Percentiles rank a stretch among this genome's conserved stretches.
Evolutionary conservation across 92 coral and sea anemone genomes (phyloP).

Genomic region (Epizoanthus stellaris): DNA sequence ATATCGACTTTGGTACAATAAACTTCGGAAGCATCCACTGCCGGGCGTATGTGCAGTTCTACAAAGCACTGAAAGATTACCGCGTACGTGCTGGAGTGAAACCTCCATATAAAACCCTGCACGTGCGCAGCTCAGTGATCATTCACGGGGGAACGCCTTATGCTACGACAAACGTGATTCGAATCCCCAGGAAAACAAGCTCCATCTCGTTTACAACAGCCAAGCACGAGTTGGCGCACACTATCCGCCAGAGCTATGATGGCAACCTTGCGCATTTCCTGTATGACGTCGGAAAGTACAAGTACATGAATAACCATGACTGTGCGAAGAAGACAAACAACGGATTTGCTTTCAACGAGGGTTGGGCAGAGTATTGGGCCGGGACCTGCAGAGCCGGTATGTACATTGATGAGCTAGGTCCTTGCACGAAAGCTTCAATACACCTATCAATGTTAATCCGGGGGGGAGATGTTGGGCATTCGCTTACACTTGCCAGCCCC

Average conservation of each 20-base stretch:
- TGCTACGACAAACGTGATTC: constrained; percentile 34
- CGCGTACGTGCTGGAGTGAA: neutral
- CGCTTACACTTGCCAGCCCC: too few species aligned
- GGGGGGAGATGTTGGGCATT: too few species aligned
- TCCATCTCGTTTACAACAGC: neutral
- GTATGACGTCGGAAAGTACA: constrained; percentile 13
- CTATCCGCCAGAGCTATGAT: constrained; percentile 37
- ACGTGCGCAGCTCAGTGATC: constrained; percentile 23
- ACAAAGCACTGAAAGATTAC: constrained; percentile 32
- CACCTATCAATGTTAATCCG: too few species aligned
- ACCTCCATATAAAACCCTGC: constrained; percentile 10
- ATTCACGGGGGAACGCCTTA: constrained; percentile 47
- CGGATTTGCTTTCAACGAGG: constrained; percentile 42
- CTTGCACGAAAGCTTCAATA: too few species aligned
- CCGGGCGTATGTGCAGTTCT: constrained; percentile 35
- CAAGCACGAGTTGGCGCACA: constrained; percentile 47
- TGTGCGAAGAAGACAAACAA: constrained; percentile 13
- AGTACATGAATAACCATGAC: neutral
- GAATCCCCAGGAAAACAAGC: constrained; percentile 2
- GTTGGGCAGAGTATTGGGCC: constrained; percentile 41
- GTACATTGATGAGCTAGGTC: neutral
- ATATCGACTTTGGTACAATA: constrained; percentile 39
- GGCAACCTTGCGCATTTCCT: constrained; percentile 22
- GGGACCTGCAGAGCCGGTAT: neutral
- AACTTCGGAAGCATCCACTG: constrained; percentile 38